phyloP scores from a whole-genome alignment of 2,888 invertebrate species.

The Timema cristinae region DNA sequence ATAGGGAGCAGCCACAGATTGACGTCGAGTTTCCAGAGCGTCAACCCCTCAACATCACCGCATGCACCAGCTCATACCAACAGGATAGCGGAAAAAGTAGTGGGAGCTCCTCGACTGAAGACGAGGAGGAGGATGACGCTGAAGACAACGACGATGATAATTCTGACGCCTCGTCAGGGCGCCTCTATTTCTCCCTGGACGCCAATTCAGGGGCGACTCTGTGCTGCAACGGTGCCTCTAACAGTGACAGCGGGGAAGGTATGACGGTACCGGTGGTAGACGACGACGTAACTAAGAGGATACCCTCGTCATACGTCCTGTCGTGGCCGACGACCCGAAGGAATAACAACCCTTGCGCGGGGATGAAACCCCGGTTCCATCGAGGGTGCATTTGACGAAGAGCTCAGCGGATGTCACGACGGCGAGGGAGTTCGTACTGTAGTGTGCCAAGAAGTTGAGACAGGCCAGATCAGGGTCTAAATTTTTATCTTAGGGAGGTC shows the following conservation, averaged over 20 bases:
- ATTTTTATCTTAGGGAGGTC: too few relatives aligned
- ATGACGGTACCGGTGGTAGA: background rate
- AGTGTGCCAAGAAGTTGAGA: background rate
- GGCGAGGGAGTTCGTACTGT: slow-evolving; percentile 24
- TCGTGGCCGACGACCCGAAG: slow-evolving; percentile 51
- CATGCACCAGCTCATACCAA: background rate
- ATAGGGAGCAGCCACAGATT: background rate
- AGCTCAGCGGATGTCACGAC: slow-evolving; percentile 23
- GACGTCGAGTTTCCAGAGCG: background rate
- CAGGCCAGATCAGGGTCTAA: too few relatives aligned
- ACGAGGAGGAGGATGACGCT: slow-evolving; percentile 22
- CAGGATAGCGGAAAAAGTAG: background rate
- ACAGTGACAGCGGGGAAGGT: slow-evolving; percentile 13
- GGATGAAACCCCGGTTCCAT: slow-evolving; percentile 21
- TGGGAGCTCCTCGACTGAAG: slow-evolving; percentile 47
- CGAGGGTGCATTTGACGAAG: slow-evolving; percentile 22
- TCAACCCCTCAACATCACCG: background rate
- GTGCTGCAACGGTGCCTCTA: slow-evolving; percentile 17
- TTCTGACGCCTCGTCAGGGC: slow-evolving; percentile 42
- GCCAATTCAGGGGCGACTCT: slow-evolving; percentile 30
- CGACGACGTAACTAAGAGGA: slow-evolving; percentile 10
- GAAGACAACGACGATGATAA: slow-evolving; percentile 9
- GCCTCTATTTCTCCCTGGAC: slow-evolving; percentile 45
- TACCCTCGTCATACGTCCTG: slow-evolving; percentile 41
- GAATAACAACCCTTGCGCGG: slow-evolving; percentile 31